Evolutionary conservation across 1,140 invertebrate species (phyloP), one percentile per base, ranked within the genome.

Genomic region (Phymorhynchus buccinoides): DNA sequence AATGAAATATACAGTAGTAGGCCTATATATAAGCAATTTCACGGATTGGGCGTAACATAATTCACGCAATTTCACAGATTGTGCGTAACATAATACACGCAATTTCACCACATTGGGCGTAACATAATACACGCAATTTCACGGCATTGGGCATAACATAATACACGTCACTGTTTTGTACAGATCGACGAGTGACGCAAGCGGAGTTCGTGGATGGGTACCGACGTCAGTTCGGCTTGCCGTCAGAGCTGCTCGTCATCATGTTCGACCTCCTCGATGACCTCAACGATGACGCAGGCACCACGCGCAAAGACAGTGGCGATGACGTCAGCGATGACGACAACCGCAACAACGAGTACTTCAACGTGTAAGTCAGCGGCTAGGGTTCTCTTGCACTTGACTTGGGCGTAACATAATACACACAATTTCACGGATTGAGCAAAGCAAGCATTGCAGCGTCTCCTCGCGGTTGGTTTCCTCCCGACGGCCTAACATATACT

Each of bases 251-350:
- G 52, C 14, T 82, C 32, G 80, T 82, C 80, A 66, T 82, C 80
- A 82, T 82, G 80, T 82, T 82, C 35, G 80, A 82, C 56, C 48
- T 82, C 1, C 80, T 82, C n/a, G 80, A 82, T 41, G 80, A 82
- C 52, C 80, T 82, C 52, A 82, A 82, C 56, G 56, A 82, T 27
- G 80, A 82, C 80, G n/a, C n/a, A n/a, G 80, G 80, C 52, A 48
- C 35, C 56, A 41, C 32, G 18, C 52, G 80, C 32, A 18, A 35
- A 1, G 39, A 42, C 52, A 41, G 39, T 42, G n/a, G n/a, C n/a
- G n/a, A n/a, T n/a, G n/a, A n/a, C n/a, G 48, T 32, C 22, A 56
- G 6, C 62, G 18, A 12, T 42, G 30, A 30, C 32, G 80, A 82
- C 56, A 82, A 68, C 80, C 80, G 80, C 56, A 66, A 82, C 80